Conservation (phyloP, 2,888 invertebrate species). For the Nephrotoma guestfalica region DNA sequence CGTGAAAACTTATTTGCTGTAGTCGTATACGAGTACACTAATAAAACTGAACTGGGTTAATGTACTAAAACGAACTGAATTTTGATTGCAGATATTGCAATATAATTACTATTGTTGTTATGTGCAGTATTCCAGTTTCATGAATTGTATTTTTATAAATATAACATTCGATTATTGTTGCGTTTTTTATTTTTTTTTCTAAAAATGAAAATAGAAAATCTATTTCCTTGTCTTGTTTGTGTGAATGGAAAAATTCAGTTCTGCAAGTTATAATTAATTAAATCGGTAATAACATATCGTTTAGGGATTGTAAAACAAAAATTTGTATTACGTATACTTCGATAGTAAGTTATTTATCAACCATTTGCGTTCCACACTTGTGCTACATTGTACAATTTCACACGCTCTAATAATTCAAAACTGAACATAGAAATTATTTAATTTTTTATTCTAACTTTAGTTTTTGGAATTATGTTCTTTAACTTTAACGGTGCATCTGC, state of each 20-base stretch:
- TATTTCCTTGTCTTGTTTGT: neutral
- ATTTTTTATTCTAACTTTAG: too few species aligned
- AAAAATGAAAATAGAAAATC: neutral
- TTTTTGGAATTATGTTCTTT: too few species aligned
- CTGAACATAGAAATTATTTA: too few species aligned
- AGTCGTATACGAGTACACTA: too few species aligned
- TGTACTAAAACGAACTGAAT: neutral
- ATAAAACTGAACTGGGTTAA: neutral
- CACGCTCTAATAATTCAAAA: too few species aligned
- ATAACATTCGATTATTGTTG: neutral
- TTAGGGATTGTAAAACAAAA: too few species aligned
- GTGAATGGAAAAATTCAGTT: neutral
- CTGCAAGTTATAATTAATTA: neutral
- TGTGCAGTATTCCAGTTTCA: neutral
- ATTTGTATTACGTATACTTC: too few species aligned
- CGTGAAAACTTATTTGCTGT: neutral
- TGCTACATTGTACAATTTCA: too few species aligned
- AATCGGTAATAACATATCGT: too few species aligned
- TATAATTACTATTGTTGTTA: neutral
- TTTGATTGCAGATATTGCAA: neutral
- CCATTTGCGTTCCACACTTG: neutral
- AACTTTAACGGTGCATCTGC: too few species aligned
- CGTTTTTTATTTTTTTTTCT: neutral
- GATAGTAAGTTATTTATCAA: neutral
- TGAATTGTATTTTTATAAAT: neutral